A percentile compares a stretch with the other conserved stretches of the same genome.
These are phyloP conservation scores for Amiota minor DNA, from an alignment of 2,888 invertebrate species.

Conservation along the genomic window DNA sequence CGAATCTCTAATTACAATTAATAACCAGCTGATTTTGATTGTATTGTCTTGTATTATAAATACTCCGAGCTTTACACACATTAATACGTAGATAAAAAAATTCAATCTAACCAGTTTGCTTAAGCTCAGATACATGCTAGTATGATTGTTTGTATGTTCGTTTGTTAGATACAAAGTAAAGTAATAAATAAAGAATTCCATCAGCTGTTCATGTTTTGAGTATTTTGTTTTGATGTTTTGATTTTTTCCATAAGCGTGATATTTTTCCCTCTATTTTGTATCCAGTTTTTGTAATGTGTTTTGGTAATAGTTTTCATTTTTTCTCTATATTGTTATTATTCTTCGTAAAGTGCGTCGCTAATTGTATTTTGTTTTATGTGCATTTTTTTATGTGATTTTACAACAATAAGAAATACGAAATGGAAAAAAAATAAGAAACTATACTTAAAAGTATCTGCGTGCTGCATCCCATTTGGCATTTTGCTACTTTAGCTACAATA, in stretches of 20 bases:
- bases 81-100: not conserved
- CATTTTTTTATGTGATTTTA: too few species aligned
- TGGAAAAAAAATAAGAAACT: not conserved
- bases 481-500: not conserved
- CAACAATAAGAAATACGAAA: not conserved
- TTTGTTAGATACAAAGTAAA: not conserved
- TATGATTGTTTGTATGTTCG: too few species aligned
- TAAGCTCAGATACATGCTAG: too few species aligned
- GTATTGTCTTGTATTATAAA: too few species aligned
- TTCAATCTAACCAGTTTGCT: slow-evolving; percentile 7
- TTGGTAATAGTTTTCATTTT: too few species aligned
- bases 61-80: not conserved
- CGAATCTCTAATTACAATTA: slow-evolving; percentile 16
- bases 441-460: slow-evolving; percentile 44
- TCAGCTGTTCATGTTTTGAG: slow-evolving; percentile 27
- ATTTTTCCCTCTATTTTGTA: not conserved
- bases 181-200: not conserved
- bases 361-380: not conserved
- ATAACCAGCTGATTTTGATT: slow-evolving; percentile 8
- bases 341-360: slow-evolving; percentile 1
- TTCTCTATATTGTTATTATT: not conserved
- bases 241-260: not conserved
- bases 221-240: slow-evolving; percentile 19
- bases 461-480: slow-evolving; percentile 37
- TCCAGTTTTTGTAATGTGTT: not conserved